Evolutionary conservation across 2,797 vertebrate genomes (phyloP).

Genomic region (Odontamblyopus rebecca): DNA sequence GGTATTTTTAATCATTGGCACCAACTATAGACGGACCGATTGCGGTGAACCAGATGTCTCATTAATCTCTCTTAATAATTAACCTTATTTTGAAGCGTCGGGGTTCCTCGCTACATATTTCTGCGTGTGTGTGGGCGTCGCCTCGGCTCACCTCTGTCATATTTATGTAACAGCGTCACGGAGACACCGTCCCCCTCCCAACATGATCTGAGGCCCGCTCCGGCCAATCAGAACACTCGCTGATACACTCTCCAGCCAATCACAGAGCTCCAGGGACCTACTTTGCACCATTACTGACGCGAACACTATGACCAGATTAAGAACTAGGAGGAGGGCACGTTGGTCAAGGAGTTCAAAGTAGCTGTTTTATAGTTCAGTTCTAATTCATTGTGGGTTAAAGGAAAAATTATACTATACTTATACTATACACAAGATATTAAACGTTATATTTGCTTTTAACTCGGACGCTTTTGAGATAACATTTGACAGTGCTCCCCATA

Average conservation of each 20-base stretch:
- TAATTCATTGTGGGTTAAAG: not conserved
- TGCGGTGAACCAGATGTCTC: too few species aligned
- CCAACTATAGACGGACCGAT: not conserved
- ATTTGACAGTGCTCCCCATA: too few species aligned
- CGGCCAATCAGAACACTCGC: constrained; percentile 41
- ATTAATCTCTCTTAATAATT: not conserved
- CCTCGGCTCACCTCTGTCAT: constrained; percentile 47
- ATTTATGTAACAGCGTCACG: constrained; percentile 37
- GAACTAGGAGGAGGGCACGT: constrained; percentile 14
- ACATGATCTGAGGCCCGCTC: constrained; percentile 42
- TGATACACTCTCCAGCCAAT: not conserved
- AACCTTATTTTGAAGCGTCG: not conserved
- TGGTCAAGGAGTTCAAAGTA: not conserved
- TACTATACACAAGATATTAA: not conserved
- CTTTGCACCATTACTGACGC: not conserved
- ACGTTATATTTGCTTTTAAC: not conserved
- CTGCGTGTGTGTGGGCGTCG: constrained; percentile 17
- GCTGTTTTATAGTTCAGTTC: not conserved
- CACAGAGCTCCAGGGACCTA: not conserved
- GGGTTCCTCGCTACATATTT: not conserved
- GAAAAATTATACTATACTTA: not conserved
- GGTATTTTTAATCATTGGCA: not conserved
- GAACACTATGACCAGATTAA: not conserved
- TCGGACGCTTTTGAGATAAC: not conserved
- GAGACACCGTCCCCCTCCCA: not conserved